Percentiles rank a stretch among this genome's conserved stretches.
Evolutionary conservation across 2,888 invertebrate species (phyloP).

Genomic region (Drosophila mimetica): DNA sequence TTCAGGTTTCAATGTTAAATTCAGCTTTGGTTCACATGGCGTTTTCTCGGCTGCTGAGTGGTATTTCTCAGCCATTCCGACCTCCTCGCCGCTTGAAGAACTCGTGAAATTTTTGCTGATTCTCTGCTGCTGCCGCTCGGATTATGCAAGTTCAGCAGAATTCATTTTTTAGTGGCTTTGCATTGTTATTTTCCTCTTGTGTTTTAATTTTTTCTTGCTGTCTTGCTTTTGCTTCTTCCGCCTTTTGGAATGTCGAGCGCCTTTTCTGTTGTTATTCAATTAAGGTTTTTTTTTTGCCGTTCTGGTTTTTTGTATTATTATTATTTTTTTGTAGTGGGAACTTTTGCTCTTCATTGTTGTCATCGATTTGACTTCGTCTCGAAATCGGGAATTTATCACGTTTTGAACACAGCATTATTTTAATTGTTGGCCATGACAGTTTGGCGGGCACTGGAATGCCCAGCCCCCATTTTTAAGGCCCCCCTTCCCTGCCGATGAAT

Average conservation of each 20-base stretch:
- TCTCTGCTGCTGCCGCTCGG: slow-evolving; percentile 22
- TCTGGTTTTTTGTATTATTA: slow-evolving; percentile 13
- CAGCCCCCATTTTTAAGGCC: neutral
- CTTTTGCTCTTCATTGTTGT: slow-evolving; percentile 21
- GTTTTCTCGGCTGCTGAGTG: slow-evolving; percentile 11
- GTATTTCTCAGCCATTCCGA: slow-evolving; percentile 15
- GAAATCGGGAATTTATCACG: slow-evolving; percentile 23
- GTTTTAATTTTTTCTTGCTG: slow-evolving; percentile 11
- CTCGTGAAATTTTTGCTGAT: slow-evolving; percentile 31
- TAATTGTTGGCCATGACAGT: slow-evolving; percentile 11
- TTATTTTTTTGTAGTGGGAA: slow-evolving; percentile 30
- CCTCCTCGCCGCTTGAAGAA: slow-evolving; percentile 7
- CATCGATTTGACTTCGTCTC: slow-evolving; percentile 37
- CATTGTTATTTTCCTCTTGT: slow-evolving; percentile 37
- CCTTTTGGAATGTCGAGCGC: slow-evolving; percentile 54
- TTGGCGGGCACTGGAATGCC: slow-evolving; percentile 15
- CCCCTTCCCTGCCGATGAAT: slow-evolving; percentile 18
- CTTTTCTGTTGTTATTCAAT: slow-evolving; percentile 67
- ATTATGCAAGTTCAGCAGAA: slow-evolving; percentile 73
- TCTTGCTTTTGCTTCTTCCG: slow-evolving; percentile 30
- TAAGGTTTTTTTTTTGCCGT: slow-evolving; percentile 25
- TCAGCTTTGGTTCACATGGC: slow-evolving; percentile 37
- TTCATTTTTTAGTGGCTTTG: slow-evolving; percentile 28
- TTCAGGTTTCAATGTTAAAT: slow-evolving; percentile 38
- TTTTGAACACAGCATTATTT: slow-evolving; percentile 11